Conservation (phyloP, 2,888 invertebrate species). For the Pasiphila rectangulata region DNA sequence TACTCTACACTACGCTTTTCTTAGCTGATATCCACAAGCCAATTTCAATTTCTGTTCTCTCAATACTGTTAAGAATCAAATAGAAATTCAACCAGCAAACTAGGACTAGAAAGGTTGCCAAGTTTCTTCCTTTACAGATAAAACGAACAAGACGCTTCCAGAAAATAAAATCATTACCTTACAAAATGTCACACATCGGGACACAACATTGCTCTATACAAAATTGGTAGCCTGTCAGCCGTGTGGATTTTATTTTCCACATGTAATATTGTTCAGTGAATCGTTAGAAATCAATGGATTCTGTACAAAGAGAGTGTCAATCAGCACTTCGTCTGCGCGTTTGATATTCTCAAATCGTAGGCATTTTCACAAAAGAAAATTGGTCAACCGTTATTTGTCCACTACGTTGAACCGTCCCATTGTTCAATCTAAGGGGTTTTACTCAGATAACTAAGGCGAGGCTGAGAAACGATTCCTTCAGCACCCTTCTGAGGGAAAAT, state of each 20-base stretch:
- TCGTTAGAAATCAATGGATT: conserved; percentile 67
- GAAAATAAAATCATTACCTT: conserved; percentile 33
- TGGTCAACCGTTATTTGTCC: conserved; percentile 78
- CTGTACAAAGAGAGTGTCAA: conserved; percentile 62
- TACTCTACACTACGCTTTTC: too few relatives aligned
- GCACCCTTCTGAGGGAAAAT: conserved; percentile 50
- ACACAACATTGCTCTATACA: conserved; percentile 22
- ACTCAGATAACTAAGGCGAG: conserved; percentile 68
- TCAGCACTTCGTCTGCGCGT: conserved; percentile 60
- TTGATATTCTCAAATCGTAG: conserved; percentile 74
- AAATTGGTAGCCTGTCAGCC: conserved; percentile 25
- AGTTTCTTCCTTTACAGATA: conserved; percentile 2
- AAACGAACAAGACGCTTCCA: conserved; percentile 27
- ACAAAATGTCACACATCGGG: conserved; percentile 17
- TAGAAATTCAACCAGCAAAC: conserved; percentile 5
- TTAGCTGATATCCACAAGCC: too few relatives aligned
- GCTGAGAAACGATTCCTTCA: conserved; percentile 45
- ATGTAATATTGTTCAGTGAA: conserved; percentile 55
- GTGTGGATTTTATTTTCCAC: conserved; percentile 29
- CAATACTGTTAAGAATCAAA: too few relatives aligned
- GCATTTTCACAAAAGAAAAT: conserved; percentile 75
- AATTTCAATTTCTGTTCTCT: too few relatives aligned
- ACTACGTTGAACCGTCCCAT: conserved; percentile 68
- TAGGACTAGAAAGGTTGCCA: conserved; percentile 7
- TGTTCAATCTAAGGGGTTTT: conserved; percentile 72